Percentiles rank a stretch among this genome's conserved stretches.
phyloP scores from a whole-genome alignment of 2,113 vertebrate species.

The Benitochromis conjunctus region DNA sequence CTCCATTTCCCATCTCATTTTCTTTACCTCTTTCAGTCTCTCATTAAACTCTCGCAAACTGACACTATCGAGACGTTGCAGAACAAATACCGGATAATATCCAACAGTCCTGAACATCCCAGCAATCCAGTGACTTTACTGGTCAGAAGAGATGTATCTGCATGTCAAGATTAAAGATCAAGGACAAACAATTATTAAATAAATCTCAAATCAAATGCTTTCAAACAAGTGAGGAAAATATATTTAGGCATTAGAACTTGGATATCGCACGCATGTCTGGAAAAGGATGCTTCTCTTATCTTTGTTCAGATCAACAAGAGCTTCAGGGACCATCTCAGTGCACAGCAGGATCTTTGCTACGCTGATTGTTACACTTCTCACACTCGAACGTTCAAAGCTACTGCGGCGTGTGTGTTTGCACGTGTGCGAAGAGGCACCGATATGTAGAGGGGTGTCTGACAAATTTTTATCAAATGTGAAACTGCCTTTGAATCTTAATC shows the following conservation, averaged over 20 bases:
- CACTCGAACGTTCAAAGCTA: not conserved
- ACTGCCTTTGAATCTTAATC: not conserved
- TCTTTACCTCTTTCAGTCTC: not conserved
- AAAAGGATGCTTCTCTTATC: constrained; percentile 15
- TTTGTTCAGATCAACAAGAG: constrained; percentile 12
- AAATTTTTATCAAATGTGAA: not conserved
- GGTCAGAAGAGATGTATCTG: not conserved
- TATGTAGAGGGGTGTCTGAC: not conserved
- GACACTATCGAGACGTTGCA: not conserved
- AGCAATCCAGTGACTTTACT: not conserved
- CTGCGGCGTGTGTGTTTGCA: not conserved
- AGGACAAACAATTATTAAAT: not conserved
- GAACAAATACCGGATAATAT: not conserved
- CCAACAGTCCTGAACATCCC: not conserved
- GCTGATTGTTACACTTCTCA: constrained; percentile 12
- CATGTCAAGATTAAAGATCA: not conserved
- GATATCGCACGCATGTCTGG: not conserved
- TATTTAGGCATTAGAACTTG: not conserved
- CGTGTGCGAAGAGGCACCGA: not conserved
- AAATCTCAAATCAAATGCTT: not conserved
- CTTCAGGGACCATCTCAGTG: not conserved
- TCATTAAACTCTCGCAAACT: not conserved
- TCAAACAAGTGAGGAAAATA: not conserved
- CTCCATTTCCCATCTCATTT: not conserved
- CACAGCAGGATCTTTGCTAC: not conserved